Base-by-base conservation (phyloP, 2,888 invertebrate genomes). In the Fragum whitleyi region DNA sequence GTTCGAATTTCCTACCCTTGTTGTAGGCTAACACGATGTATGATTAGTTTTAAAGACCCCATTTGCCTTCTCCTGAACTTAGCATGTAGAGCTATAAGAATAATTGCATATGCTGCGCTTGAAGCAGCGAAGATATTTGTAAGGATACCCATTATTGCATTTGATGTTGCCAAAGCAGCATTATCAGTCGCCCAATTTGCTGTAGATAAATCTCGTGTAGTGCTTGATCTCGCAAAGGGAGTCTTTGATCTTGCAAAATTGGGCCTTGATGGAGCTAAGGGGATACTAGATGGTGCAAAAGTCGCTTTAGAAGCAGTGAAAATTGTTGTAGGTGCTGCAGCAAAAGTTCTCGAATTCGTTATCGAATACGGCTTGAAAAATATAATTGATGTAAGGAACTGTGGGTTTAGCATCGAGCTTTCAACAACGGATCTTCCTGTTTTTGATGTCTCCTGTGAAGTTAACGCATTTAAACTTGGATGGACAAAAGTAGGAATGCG, bases 191-290 rank as follows among this genome's bases (percentile, higher is more conserved):
- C 83, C 3, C 83, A 85, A 42, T 23, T 79, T 23, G 69, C 76
- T 16, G 86, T 86, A 11, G 83, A 86, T 39, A 83, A 85, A 39
- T 71, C 85, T 6, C 57, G 83, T 11, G 69, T 85, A 19, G 78
- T 83, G 1, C 28, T 86, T 5, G 65, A 67, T 7, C 26, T 85
- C 3, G 83, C 83, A 1, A 77, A 76, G 53, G 77, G 71, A 23
- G 55, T 57, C 16, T 26, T 83, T 0, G 81, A 78, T 26, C 36
- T 83, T 26, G 83, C 85, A 6, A 65, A 83, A 39, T 9, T 73
- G 29, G 78, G 75, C 7, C 55, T 85, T 2, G 81, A 80, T 28
- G 67, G 36, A 0, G 78, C 67, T 19, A 86, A 81, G 70, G 55
- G 53, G n/a, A 28, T 61, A 2, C 55, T 85, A 3, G 74, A 81